Base-by-base conservation (phyloP, 2,797 vertebrate genomes). In the Acomys russatus region DNA sequence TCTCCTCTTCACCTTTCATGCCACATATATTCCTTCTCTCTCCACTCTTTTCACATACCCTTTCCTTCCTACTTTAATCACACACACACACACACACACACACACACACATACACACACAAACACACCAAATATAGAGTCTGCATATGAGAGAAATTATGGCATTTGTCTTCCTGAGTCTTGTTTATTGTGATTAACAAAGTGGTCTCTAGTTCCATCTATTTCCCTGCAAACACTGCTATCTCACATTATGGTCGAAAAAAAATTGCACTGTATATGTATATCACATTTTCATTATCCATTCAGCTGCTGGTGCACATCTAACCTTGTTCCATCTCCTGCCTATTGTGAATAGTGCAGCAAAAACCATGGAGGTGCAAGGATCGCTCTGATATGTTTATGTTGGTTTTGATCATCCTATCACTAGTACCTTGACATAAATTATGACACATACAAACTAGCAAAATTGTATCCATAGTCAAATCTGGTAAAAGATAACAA, bases 341-440 rank as follows among this genome's bases (percentile, higher is more conserved):
- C 6, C 11, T 54, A 15, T 35, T 71, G 20, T 70, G 66, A 70
- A 54, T 86, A 70, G 10, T 25, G 6, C 1, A n/a, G 33, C 28
- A n/a, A 56, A 71, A 54, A n/a, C 23, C 4, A 25, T 56, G 22
- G 49, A 54, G 33, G 30, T 71, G 33, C 30, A n/a, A 71, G 49
- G 63, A 71, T 71, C 20, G n/a, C 49, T 86, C 33, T 70, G 9
- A 17, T 86, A 71, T 56, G 33, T 54, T 95, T 17, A 95, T 8
- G 59, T 11, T 71, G 59, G 17, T 93, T 96, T 96, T 96, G n/a
- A 54, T 90, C 18, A 87, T 88, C 66, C 70, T 80, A 77, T 88
- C 68, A 61, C 76, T 68, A 17, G 10, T 8, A n/a, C 90, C 35
- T 86, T 92, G 54, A 80, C 23, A 54, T 82, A 66, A 90, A 87